Percentiles rank a stretch among this genome's conserved stretches.
Conservation (phyloP, 2,888 invertebrate genomes). For the Diarsia rubi region DNA sequence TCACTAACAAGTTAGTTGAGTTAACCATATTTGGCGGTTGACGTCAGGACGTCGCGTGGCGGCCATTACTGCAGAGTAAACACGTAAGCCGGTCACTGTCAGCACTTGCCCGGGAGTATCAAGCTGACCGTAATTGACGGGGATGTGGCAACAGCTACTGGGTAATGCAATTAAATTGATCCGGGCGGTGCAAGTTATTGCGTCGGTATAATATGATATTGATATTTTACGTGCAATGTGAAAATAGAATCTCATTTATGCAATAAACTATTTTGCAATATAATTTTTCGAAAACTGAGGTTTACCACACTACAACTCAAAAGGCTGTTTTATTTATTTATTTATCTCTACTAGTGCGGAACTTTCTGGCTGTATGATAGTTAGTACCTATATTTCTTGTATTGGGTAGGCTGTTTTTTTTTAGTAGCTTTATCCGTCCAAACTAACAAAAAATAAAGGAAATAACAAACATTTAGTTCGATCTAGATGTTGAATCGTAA, state of each 20-base stretch:
- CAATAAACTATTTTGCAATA: neutral
- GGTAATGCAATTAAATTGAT: constrained; percentile 44
- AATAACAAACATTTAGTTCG: neutral
- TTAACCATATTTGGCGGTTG: constrained; percentile 56
- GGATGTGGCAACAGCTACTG: constrained; percentile 36
- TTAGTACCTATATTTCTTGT: neutral
- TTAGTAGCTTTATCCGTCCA: neutral
- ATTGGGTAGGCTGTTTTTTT: neutral
- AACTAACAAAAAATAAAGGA: too few relatives aligned
- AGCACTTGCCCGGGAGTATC: constrained; percentile 41
- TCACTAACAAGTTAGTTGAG: constrained; percentile 37
- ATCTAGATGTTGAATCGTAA: neutral
- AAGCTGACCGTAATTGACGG: constrained; percentile 46
- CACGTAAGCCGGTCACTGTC: constrained; percentile 53
- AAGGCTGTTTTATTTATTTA: too few relatives aligned
- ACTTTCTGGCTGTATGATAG: too few relatives aligned
- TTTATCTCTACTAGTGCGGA: too few relatives aligned
- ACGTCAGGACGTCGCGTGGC: constrained; percentile 39
- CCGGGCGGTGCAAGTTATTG: constrained; percentile 7
- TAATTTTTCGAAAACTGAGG: too few relatives aligned
- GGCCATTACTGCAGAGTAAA: constrained; percentile 54
- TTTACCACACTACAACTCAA: too few relatives aligned
- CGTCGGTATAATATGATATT: neutral
- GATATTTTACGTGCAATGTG: neutral
- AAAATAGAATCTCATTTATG: neutral